Conservation (phyloP, 1,140 invertebrate species). For the Diplogasteroides magnus region DNA sequence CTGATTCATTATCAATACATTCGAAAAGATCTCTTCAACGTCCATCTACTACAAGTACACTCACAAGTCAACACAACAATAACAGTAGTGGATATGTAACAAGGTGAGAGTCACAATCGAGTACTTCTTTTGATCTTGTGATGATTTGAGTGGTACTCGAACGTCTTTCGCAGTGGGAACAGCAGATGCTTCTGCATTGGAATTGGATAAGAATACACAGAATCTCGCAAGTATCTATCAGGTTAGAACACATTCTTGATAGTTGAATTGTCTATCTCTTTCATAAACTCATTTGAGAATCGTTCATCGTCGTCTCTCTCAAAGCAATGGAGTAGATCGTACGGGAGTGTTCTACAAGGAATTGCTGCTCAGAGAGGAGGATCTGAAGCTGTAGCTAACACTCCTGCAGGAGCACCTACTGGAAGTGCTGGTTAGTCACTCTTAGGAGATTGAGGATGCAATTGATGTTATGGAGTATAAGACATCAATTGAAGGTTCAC, state of each 20-base stretch:
- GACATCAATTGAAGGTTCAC: background rate
- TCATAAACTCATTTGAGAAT: background rate
- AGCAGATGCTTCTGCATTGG: constrained; percentile 6
- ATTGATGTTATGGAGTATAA: too few relatives aligned
- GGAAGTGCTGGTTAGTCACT: too few relatives aligned
- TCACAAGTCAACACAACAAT: background rate
- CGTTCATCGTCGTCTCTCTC: background rate
- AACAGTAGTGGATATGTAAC: too few relatives aligned
- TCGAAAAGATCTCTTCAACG: background rate
- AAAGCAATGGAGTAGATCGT: background rate
- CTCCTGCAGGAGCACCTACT: too few relatives aligned
- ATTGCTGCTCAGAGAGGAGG: background rate
- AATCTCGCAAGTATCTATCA: constrained; percentile 27
- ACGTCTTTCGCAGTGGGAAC: background rate
- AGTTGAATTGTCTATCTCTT: background rate
- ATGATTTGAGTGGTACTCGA: background rate
- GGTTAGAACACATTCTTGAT: too few relatives aligned
- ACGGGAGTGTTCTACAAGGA: background rate
- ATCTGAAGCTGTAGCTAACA: background rate
- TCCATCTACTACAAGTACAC: background rate
- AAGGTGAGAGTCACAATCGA: too few relatives aligned
- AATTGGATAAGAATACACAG: constrained; percentile 38
- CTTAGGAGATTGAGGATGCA: too few relatives aligned
- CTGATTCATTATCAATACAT: background rate
- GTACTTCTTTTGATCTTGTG: too few relatives aligned